Conservation (phyloP, 1,140 invertebrate genomes). For the Diorhabda elongata region DNA sequence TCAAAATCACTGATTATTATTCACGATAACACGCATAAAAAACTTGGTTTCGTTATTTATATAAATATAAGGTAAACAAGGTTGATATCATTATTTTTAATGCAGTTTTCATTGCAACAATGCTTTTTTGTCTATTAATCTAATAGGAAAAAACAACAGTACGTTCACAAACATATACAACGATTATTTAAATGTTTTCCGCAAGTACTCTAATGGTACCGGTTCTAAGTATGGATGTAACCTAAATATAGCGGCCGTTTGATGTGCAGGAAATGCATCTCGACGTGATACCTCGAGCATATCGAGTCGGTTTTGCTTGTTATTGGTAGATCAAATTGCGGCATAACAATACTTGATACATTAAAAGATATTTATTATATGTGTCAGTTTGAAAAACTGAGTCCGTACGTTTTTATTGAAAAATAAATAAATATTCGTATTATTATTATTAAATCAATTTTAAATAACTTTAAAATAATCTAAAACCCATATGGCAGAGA, state of each 20-base stretch:
- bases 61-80: background rate
- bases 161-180: slow-evolving; percentile 1
- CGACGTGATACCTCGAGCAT: slow-evolving; percentile 6
- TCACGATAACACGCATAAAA: no score
- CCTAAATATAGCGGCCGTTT: slow-evolving; percentile 11
- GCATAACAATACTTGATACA: background rate
- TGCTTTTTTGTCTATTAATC: background rate
- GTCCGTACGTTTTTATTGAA: no score
- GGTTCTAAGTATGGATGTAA: slow-evolving; percentile 13
- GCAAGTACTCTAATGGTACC: slow-evolving; percentile 4
- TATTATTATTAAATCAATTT: no score
- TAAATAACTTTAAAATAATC: no score
- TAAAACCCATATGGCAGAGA: no score
- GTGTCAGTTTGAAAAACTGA: no score
- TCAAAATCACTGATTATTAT: no score
- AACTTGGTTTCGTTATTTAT: background rate
- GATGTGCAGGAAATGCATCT: slow-evolving; percentile 11
- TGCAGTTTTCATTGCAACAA: background rate
- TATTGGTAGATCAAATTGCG: slow-evolving; percentile 9
- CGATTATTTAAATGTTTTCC: slow-evolving; percentile 14
- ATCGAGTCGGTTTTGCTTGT: slow-evolving; percentile 5
- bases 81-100: background rate
- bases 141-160: background rate
- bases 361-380: no score
- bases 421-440: no score